These are phyloP conservation scores for Tor tambroides DNA, from an alignment of 2,113 vertebrate species.

Conservation along the genomic window DNA sequence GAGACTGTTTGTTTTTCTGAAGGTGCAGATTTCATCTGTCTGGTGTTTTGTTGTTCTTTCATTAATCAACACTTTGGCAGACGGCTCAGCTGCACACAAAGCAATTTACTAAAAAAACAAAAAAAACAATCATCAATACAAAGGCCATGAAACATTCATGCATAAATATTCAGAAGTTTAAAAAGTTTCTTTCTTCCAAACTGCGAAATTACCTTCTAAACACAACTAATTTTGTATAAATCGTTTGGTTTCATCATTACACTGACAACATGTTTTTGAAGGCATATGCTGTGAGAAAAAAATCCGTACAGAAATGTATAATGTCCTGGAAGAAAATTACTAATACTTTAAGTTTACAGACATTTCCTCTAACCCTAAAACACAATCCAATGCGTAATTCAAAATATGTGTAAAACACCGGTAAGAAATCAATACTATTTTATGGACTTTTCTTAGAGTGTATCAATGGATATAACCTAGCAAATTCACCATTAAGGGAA, in stretches of 20 bases:
- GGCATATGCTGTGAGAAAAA: neutral
- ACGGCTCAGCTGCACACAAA: conserved; percentile 31
- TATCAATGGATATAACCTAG: neutral
- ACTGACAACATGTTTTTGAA: neutral
- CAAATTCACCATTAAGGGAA: neutral
- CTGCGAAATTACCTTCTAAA: neutral
- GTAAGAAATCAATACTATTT: neutral
- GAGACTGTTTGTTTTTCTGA: conserved; percentile 6
- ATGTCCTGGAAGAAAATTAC: too few relatives aligned
- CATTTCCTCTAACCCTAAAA: neutral
- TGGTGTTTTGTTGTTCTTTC: conserved; percentile 20
- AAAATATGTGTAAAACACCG: neutral
- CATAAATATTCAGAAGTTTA: conserved; percentile 13
- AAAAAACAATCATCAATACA: conserved; percentile 7
- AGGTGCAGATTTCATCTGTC: conserved; percentile 23
- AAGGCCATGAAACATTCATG: neutral
- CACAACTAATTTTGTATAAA: neutral
- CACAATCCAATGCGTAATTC: neutral
- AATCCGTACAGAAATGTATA: neutral
- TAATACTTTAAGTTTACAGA: too few relatives aligned
- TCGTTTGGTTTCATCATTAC: neutral
- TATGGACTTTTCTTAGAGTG: neutral
- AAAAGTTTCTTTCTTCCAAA: neutral
- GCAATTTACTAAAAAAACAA: conserved; percentile 26
- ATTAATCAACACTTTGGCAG: conserved; percentile 41